A percentile compares a stretch with the other conserved stretches of the same genome.
Evolutionary conservation across 2,888 invertebrate genomes (phyloP).

Genomic region (Pemphredon lugubris): DNA sequence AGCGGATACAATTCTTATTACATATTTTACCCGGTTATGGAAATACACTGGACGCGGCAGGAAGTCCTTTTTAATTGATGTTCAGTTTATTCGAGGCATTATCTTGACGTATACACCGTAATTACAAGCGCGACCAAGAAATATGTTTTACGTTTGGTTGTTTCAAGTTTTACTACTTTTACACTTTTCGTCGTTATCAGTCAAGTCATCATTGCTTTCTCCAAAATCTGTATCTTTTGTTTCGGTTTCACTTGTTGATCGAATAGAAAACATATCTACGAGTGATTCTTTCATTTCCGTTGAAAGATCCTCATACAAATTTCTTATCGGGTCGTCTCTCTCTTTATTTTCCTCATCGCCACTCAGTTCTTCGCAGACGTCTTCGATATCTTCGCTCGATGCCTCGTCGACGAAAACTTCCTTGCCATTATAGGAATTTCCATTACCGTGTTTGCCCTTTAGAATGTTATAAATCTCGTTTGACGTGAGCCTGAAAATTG

Average conservation of each 20-base stretch:
- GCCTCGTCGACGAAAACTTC: constrained; percentile 30
- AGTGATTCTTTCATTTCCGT: neutral
- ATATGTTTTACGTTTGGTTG: too few relatives aligned
- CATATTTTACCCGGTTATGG: too few relatives aligned
- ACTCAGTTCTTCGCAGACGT: constrained; percentile 6
- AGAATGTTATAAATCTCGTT: constrained; percentile 31
- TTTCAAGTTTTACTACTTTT: neutral
- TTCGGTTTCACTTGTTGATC: constrained; percentile 13
- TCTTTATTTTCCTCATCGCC: constrained; percentile 12
- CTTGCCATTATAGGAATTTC: neutral
- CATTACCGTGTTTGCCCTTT: constrained; percentile 9
- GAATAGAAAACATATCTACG: neutral
- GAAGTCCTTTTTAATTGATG: too few relatives aligned
- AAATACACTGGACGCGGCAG: too few relatives aligned
- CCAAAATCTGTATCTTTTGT: constrained; percentile 28
- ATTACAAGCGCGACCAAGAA: too few relatives aligned
- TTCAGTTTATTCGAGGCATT: too few relatives aligned
- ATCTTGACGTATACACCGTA: too few relatives aligned
- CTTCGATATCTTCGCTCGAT: neutral
- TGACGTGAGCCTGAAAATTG: constrained; percentile 30
- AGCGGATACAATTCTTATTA: too few relatives aligned
- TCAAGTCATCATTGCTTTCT: constrained; percentile 1
- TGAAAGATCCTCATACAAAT: neutral
- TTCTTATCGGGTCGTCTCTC: neutral
- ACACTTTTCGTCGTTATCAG: neutral